phyloP scores from a whole-genome alignment of 1,140 invertebrate genomes.

The Hyphantria cunea region DNA sequence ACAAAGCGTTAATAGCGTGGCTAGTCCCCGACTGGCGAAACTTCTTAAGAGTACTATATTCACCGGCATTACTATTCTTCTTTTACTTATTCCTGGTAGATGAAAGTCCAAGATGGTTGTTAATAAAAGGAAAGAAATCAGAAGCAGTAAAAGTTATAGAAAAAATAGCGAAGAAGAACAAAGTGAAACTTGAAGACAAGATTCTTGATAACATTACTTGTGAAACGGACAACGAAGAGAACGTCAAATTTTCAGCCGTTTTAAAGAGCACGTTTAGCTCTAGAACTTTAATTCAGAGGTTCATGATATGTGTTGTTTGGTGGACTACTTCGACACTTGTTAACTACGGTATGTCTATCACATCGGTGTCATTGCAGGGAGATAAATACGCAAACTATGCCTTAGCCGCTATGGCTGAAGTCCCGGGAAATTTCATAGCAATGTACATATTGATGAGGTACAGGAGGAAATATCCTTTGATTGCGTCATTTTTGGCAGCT shows the following conservation, averaged over 20 bases:
- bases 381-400: slow-evolving; percentile 87
- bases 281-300: slow-evolving; percentile 47
- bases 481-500: slow-evolving; percentile 51
- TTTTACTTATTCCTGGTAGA: slow-evolving; percentile 56
- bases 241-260: slow-evolving; percentile 36
- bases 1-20: slow-evolving; percentile 46
- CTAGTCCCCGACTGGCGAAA: slow-evolving; percentile 58
- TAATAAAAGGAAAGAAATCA: slow-evolving; percentile 81
- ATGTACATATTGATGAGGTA: slow-evolving; percentile 53
- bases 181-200: slow-evolving; percentile 46
- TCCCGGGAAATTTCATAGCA: slow-evolving; percentile 85
- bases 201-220: slow-evolving; percentile 45
- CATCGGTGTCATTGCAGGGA: slow-evolving; percentile 88
- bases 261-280: slow-evolving; percentile 60
- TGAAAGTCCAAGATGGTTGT: slow-evolving; percentile 84
- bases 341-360: slow-evolving; percentile 90
- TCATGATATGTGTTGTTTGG: slow-evolving; percentile 85
- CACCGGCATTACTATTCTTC: slow-evolving; percentile 56
- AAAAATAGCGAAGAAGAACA: slow-evolving; percentile 59
- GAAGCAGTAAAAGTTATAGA: slow-evolving; percentile 52
- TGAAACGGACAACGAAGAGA: slow-evolving; percentile 38
- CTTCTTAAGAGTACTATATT: slow-evolving; percentile 56
- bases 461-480: slow-evolving; percentile 60
- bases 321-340: slow-evolving; percentile 88
- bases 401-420: slow-evolving; percentile 84